Base-by-base conservation (phyloP, 2,888 invertebrate species). In the Athalia cordata region DNA sequence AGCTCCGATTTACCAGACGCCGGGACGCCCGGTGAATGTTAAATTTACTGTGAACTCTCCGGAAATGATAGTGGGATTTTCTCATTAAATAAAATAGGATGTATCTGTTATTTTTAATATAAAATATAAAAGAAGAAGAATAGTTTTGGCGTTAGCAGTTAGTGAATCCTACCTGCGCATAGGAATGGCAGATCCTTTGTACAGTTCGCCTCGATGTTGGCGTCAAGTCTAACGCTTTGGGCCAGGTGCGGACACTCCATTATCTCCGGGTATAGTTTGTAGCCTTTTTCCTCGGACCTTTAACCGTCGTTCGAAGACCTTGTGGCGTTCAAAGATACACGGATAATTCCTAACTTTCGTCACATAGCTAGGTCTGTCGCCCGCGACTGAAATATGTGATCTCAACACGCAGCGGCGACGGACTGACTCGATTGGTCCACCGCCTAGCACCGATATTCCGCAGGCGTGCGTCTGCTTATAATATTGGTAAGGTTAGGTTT, bases 241-340 rank as follows among this genome's bases (percentile, higher is more conserved):
- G 91, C 92, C 87, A 94, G 92, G 92, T 94, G 94, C 88, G 93
- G 92, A 91, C 94, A 94, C 92, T 94, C 94, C 94, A 94, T 94
- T 89, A 92, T 87, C 84, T 81, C 81, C 81, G 43, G 70, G 61
- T 49, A 68, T 67, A 78, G 78, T 76, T 67, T 70, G 74, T 64
- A 50, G 64, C 13, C 72, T 77, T 29, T 29, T 49, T 79, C 77
- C 13, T 59, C 68, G 68, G 45, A 61, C 66, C 61, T 75, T 57
- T 47, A 45, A 57, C 76, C 29, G 74, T 62, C 80, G 15, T 77
- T 70, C 61, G 77, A 65, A 67, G 70, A 72, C 66, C 77, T 78
- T 68, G 52, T 77, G 78, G 78, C 77, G 79, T 78, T 80, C 81
- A 79, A 81, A 82, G 81, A 81, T 82, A 81, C 80, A 79, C 81